Evolutionary conservation across 2,797 vertebrate species (phyloP).

Genomic region (Rousettus madagascariensis): DNA sequence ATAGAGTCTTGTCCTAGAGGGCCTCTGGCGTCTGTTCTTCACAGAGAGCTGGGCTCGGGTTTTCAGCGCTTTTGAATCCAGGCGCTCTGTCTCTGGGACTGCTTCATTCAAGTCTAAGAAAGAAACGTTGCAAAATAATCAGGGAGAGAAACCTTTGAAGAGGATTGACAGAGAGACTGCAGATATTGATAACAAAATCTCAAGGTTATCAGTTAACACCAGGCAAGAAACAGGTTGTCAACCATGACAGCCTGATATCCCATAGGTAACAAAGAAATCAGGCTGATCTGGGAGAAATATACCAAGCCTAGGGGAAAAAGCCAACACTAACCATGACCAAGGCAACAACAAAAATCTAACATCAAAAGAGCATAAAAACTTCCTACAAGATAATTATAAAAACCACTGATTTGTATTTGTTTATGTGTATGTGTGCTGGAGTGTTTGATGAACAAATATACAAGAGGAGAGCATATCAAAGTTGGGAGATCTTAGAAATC

Average conservation of each 20-base stretch:
- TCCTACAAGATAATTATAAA: not conserved
- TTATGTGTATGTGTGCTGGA: not conserved
- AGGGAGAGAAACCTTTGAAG: not conserved
- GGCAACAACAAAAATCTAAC: not conserved
- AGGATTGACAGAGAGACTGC: not conserved
- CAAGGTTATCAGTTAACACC: not conserved
- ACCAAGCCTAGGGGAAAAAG: not conserved
- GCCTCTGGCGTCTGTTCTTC: constrained; percentile 87
- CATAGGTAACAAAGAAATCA: not conserved
- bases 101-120: constrained; percentile 85
- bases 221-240: not conserved
- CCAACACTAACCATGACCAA: not conserved
- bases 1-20: constrained; percentile 82
- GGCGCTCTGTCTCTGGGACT: constrained; percentile 87
- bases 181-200: not conserved
- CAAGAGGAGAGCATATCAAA: not conserved
- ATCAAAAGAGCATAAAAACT: not conserved
- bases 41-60: constrained; percentile 86
- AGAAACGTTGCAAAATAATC: constrained; percentile 46
- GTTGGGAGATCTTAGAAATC: not conserved
- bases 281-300: not conserved
- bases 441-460: not conserved
- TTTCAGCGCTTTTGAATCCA: constrained; percentile 88
- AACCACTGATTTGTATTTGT: not conserved
- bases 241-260: not conserved